Conservation (phyloP, 1,140 invertebrate genomes). For the Monochamus saltuarius region DNA sequence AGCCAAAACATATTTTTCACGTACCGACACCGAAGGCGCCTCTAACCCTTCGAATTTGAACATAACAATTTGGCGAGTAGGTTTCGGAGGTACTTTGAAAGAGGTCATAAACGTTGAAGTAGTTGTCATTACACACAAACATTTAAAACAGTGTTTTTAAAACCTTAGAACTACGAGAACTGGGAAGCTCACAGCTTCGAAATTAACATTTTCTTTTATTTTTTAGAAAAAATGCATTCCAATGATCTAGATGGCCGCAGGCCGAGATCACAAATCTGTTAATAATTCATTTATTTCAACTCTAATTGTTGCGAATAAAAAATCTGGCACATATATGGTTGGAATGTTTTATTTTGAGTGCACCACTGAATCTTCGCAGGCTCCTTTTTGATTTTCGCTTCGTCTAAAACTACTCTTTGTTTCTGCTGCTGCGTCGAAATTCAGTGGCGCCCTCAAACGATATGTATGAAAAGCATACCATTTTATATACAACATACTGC, state of each 20-base stretch:
- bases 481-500: slow-evolving; percentile 51
- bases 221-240: slow-evolving; percentile 43
- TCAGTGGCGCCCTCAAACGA: slow-evolving; percentile 42
- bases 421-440: slow-evolving; percentile 15
- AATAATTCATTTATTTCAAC: slow-evolving; percentile 40
- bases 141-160: slow-evolving; percentile 51
- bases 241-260: slow-evolving; percentile 32
- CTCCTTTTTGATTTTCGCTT: slow-evolving; percentile 40
- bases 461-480: slow-evolving; percentile 54
- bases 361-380: slow-evolving; percentile 20
- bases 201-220: slow-evolving; percentile 35
- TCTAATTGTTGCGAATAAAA: slow-evolving; percentile 52
- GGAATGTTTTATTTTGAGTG: slow-evolving; percentile 52
- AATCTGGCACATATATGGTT: slow-evolving; percentile 56
- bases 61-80: slow-evolving; percentile 24
- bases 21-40: neutral
- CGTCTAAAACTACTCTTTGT: slow-evolving; percentile 28
- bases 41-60: slow-evolving; percentile 16
- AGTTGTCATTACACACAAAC: slow-evolving; percentile 53
- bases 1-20: slow-evolving; percentile 24
- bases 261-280: slow-evolving; percentile 41
- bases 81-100: slow-evolving; percentile 16
- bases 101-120: slow-evolving; percentile 16
- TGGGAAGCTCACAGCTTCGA: slow-evolving; percentile 41
- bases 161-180: slow-evolving; percentile 44